Evolutionary conservation across 2,888 invertebrate genomes (phyloP).

Genomic region (Ennomos quercinarius): DNA sequence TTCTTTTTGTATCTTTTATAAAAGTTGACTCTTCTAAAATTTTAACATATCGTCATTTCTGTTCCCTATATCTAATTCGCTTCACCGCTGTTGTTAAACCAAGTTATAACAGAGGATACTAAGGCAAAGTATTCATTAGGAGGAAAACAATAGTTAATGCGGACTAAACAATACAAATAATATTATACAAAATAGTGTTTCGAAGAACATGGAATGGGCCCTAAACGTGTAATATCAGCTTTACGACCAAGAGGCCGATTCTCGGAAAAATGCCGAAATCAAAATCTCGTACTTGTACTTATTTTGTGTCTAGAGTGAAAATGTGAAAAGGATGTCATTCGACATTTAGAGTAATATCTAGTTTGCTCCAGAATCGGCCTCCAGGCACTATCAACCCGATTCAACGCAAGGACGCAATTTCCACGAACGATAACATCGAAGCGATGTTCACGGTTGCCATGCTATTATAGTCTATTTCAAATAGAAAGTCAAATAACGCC

Average conservation of each 20-base stretch:
- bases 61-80: slow-evolving; percentile 84
- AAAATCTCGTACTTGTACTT: too few relatives aligned
- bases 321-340: too few relatives aligned
- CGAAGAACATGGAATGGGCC: slow-evolving; percentile 77
- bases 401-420: too few relatives aligned
- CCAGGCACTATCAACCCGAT: too few relatives aligned
- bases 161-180: slow-evolving; percentile 69
- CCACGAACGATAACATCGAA: too few relatives aligned
- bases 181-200: slow-evolving; percentile 75
- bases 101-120: slow-evolving; percentile 75
- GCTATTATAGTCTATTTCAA: too few relatives aligned
- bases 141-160: slow-evolving; percentile 70
- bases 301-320: too few relatives aligned
- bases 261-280: too few relatives aligned
- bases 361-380: not conserved
- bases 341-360: too few relatives aligned
- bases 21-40: slow-evolving; percentile 84
- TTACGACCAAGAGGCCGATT: slow-evolving; percentile 22
- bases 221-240: slow-evolving; percentile 69
- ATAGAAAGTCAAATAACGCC: too few relatives aligned
- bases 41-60: slow-evolving; percentile 84
- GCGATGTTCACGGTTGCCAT: too few relatives aligned
- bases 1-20: slow-evolving; percentile 83
- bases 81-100: slow-evolving; percentile 79
- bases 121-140: slow-evolving; percentile 79